Conservation (phyloP, 2,888 invertebrate genomes). For the Silvanus unidentatus region DNA sequence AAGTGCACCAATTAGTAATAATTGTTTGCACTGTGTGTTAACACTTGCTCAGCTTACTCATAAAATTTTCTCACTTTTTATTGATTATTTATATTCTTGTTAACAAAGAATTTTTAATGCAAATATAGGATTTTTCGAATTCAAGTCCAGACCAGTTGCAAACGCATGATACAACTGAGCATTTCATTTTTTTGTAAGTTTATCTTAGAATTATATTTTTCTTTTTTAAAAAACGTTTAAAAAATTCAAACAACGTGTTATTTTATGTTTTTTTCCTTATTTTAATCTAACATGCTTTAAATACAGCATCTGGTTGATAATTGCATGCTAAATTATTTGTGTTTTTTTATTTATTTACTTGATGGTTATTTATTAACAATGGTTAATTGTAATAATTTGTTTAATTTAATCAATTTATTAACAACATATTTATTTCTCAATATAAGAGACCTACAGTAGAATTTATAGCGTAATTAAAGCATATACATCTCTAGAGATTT, state of each 20-base stretch:
- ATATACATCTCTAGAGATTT: no score
- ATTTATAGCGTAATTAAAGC: slow-evolving; percentile 15
- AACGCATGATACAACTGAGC: slow-evolving; percentile 26
- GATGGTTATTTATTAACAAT: slow-evolving; percentile 2
- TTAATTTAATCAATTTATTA: slow-evolving; percentile 9
- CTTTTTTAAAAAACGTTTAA: no score
- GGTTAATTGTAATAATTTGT: no score
- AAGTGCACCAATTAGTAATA: no score
- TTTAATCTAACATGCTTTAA: slow-evolving; percentile 16
- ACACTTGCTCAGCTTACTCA: no score
- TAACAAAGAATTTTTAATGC: background rate
- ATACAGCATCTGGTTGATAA: slow-evolving; percentile 30
- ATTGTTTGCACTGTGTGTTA: no score
- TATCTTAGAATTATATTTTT: background rate
- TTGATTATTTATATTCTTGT: no score
- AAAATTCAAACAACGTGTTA: no score
- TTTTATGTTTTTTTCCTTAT: slow-evolving; percentile 2
- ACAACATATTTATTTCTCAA: slow-evolving; percentile 18
- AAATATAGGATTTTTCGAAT: slow-evolving; percentile 23
- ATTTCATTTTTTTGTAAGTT: slow-evolving; percentile 38
- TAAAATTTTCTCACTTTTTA: no score
- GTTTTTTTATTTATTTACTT: slow-evolving; percentile 12
- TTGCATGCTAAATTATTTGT: slow-evolving; percentile 19
- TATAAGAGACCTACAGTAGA: slow-evolving; percentile 22
- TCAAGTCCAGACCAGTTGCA: slow-evolving; percentile 23